Evolutionary conservation across 2,113 vertebrate species (phyloP).

Genomic region (Rhabdornis inornatus): DNA sequence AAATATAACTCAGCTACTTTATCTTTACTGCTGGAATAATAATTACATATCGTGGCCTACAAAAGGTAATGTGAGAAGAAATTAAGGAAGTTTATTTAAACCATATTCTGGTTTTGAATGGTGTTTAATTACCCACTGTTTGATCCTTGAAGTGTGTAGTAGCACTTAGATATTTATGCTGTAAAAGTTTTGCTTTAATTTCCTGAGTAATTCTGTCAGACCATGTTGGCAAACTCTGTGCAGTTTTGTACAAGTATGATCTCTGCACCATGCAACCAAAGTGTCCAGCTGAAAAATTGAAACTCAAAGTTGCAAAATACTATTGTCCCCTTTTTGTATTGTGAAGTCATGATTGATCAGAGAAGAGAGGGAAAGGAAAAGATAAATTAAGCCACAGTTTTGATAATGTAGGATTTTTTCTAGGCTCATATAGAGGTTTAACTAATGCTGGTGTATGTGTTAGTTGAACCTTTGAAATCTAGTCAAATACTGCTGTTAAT

Average conservation of each 20-base stretch:
- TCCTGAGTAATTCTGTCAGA: neutral
- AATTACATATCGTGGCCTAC: neutral
- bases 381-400: neutral
- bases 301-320: neutral
- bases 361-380: neutral
- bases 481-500: neutral
- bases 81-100: neutral
- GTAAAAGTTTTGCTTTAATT: neutral
- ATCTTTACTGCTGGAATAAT: neutral
- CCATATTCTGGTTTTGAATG: neutral
- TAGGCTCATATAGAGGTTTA: neutral
- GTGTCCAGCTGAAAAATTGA: neutral
- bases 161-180: neutral
- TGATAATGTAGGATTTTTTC: neutral
- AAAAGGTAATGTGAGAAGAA: neutral
- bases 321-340: neutral
- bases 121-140: neutral
- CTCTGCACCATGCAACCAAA: neutral
- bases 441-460: neutral
- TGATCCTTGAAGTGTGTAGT: neutral
- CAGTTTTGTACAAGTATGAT: neutral
- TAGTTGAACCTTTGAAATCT: neutral
- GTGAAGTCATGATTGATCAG: neutral
- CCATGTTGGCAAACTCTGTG: neutral
- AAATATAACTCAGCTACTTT: neutral